These are phyloP conservation scores for Axea sp. DNA, from an alignment of 2,888 invertebrate genomes.

Conservation along the genomic window DNA sequence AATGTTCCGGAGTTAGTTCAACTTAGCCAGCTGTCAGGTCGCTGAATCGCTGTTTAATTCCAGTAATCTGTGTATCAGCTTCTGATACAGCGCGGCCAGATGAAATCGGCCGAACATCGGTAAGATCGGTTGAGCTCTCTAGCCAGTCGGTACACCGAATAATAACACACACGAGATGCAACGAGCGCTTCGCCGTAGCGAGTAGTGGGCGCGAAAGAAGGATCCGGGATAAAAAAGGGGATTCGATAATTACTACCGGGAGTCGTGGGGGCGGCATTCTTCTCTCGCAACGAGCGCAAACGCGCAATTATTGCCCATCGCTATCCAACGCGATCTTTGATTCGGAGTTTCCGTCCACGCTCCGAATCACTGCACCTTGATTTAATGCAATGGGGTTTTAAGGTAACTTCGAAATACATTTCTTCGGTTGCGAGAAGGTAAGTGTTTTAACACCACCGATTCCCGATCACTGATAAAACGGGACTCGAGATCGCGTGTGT, in stretches of 20 bases:
- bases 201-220: slow-evolving; percentile 59
- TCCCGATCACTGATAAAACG: too few relatives aligned
- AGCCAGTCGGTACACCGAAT: slow-evolving; percentile 71
- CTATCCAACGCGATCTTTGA: slow-evolving; percentile 73
- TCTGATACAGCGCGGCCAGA: slow-evolving; percentile 66
- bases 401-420: too few relatives aligned
- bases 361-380: slow-evolving; percentile 32
- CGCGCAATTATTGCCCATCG: slow-evolving; percentile 77
- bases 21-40: slow-evolving; percentile 59
- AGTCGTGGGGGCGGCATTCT: slow-evolving; percentile 78
- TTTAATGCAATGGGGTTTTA: slow-evolving; percentile 29
- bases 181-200: slow-evolving; percentile 29
- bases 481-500: background rate
- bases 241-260: slow-evolving; percentile 79
- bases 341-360: slow-evolving; percentile 70
- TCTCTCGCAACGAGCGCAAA: slow-evolving; percentile 77
- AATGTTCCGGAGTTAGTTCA: slow-evolving; percentile 45
- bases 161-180: slow-evolving; percentile 70
- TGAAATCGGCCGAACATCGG: slow-evolving; percentile 57
- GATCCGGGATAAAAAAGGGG: slow-evolving; percentile 56
- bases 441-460: too few relatives aligned
- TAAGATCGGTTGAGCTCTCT: slow-evolving; percentile 57
- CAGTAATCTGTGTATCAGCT: slow-evolving; percentile 77
- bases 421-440: too few relatives aligned
- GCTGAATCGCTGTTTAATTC: slow-evolving; percentile 72